Percentiles rank a stretch among this genome's conserved stretches.
Conservation (phyloP, 2,888 invertebrate genomes). For the Pandemis cinnamomeana region DNA sequence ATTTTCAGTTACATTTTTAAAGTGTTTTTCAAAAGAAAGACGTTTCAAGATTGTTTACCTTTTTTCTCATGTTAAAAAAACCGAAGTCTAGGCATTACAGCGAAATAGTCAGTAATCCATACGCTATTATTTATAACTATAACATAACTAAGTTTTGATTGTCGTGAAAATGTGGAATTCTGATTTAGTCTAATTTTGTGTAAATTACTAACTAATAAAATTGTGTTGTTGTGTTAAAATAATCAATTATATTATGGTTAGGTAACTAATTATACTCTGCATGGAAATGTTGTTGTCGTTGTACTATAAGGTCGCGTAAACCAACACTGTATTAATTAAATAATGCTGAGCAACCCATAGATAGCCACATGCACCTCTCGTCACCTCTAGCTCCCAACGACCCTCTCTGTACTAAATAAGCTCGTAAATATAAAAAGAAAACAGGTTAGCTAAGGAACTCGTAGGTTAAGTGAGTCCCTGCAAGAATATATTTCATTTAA, state of each 20-base stretch:
- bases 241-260: conserved; percentile 29
- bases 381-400: conserved; percentile 56
- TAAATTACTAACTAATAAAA: neutral
- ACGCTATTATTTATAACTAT: neutral
- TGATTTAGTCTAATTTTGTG: neutral
- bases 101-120: neutral
- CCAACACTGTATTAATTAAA: conserved; percentile 19
- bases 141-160: neutral
- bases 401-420: conserved; percentile 42
- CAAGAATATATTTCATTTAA: conserved; percentile 76
- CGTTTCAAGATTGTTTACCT: too few relatives aligned
- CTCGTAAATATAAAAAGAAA: conserved; percentile 61
- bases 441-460: conserved; percentile 71
- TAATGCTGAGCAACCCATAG: conserved; percentile 17
- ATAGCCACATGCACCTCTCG: conserved; percentile 50
- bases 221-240: conserved; percentile 30
- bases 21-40: too few relatives aligned
- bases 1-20: too few relatives aligned
- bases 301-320: conserved; percentile 33
- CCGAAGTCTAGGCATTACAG: neutral
- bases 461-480: conserved; percentile 64
- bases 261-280: conserved; percentile 35
- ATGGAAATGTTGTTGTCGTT: conserved; percentile 39
- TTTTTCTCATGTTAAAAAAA: too few relatives aligned
- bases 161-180: neutral